A percentile compares a stretch with the other conserved stretches of the same genome.
phyloP scores from a whole-genome alignment of 2,888 invertebrate species.

The Nysson spinosus region DNA sequence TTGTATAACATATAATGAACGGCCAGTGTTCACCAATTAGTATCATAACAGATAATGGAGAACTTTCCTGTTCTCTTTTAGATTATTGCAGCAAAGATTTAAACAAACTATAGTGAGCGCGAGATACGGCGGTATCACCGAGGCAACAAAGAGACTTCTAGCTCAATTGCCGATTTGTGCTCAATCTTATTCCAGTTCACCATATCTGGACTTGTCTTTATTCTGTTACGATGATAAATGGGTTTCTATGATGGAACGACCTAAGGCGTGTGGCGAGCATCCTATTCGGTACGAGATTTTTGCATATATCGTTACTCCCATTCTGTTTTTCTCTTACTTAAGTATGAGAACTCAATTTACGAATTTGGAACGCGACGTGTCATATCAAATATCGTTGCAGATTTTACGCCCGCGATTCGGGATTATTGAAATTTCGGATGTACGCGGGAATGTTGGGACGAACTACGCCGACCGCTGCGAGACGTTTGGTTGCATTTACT shows the following conservation, averaged over 20 bases:
- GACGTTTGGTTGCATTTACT: slow-evolving; percentile 94
- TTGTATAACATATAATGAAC: neutral
- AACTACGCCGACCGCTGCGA: slow-evolving; percentile 83
- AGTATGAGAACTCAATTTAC: neutral
- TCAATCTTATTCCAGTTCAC: slow-evolving; percentile 95
- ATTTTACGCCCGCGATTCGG: slow-evolving; percentile 90
- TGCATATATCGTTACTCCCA: too few relatives aligned
- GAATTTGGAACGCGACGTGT: neutral
- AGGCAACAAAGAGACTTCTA: slow-evolving; percentile 92
- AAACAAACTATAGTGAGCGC: slow-evolving; percentile 94
- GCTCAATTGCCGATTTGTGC: slow-evolving; percentile 96
- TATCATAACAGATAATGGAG: neutral
- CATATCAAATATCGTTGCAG: too few relatives aligned
- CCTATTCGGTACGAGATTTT: slow-evolving; percentile 91
- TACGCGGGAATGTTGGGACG: slow-evolving; percentile 83
- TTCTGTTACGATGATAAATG: slow-evolving; percentile 98
- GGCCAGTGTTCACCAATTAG: neutral
- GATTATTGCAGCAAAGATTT: slow-evolving; percentile 84
- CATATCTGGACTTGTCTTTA: slow-evolving; percentile 93
- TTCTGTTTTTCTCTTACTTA: neutral
- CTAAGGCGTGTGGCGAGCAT: slow-evolving; percentile 94
- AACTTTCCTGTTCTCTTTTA: slow-evolving; percentile 59
- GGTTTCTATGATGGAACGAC: slow-evolving; percentile 96
- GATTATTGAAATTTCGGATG: slow-evolving; percentile 87
- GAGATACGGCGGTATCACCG: slow-evolving; percentile 91